Evolutionary conservation across 1,140 invertebrate species (phyloP).

Genomic region (Lucilia sericata): DNA sequence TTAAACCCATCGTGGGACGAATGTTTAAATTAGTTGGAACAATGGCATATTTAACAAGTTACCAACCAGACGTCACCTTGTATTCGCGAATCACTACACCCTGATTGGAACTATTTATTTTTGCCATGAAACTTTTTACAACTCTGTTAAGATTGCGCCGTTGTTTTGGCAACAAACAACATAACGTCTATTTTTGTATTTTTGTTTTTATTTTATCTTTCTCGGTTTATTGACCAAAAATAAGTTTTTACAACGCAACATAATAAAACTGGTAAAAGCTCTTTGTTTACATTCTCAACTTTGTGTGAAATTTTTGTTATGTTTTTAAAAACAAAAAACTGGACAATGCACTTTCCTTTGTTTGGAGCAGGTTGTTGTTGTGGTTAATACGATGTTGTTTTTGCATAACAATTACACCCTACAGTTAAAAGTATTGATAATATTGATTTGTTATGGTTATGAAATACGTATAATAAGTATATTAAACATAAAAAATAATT

Average conservation of each 20-base stretch:
- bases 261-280: not conserved
- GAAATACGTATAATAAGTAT: not conserved
- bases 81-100: too few relatives aligned
- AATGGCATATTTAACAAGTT: too few relatives aligned
- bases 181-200: not conserved
- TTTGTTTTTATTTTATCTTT: conserved; percentile 9
- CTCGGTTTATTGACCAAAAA: conserved; percentile 17
- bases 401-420: not conserved
- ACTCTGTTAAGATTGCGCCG: too few relatives aligned
- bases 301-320: not conserved
- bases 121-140: too few relatives aligned
- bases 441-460: not conserved
- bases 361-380: conserved; percentile 9
- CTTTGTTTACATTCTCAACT: not conserved
- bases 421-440: not conserved
- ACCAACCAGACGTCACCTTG: too few relatives aligned
- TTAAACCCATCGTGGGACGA: too few relatives aligned
- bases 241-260: not conserved
- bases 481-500: too few relatives aligned
- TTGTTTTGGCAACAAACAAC: too few relatives aligned
- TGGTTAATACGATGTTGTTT: not conserved
- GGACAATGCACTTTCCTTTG: conserved; percentile 9
- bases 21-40: too few relatives aligned
- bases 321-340: not conserved
- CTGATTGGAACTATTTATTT: too few relatives aligned